Evolutionary conservation across 2,113 vertebrate genomes (phyloP).

Genomic region (Lasiurus borealis): DNA sequence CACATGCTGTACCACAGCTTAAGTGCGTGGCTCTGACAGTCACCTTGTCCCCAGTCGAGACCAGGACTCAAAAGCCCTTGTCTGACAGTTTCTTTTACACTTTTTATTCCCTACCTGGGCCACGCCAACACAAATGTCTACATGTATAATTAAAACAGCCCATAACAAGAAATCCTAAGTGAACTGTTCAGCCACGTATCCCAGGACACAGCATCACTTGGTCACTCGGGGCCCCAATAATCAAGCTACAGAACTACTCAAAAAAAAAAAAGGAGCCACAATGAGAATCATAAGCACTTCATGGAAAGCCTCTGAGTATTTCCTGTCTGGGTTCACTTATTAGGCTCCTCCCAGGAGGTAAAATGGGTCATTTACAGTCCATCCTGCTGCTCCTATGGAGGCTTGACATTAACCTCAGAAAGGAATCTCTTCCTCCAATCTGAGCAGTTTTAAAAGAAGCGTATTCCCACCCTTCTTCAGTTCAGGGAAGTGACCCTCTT

Average conservation of each 20-base stretch:
- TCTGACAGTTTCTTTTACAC: not conserved
- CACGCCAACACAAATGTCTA: not conserved
- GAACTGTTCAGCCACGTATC: not conserved
- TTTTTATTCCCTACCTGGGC: not conserved
- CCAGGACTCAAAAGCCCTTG: not conserved
- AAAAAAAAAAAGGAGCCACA: not conserved
- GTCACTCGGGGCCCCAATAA: not conserved
- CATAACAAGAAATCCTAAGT: not conserved
- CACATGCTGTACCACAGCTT: not conserved
- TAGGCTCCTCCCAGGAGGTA: conserved; percentile 42
- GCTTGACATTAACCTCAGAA: not conserved
- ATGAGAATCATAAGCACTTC: not conserved
- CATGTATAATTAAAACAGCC: not conserved
- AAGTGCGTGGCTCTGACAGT: not conserved
- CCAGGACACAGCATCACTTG: not conserved
- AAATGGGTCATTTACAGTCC: conserved; percentile 2
- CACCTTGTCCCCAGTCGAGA: not conserved
- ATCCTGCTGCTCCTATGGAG: not conserved
- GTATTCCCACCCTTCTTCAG: not conserved
- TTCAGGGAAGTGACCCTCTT: not conserved
- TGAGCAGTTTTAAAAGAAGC: not conserved
- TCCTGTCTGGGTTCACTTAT: not conserved
- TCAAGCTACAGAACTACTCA: not conserved
- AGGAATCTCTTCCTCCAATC: not conserved
- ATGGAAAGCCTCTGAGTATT: conserved; percentile 33